Evolutionary conservation across 1,140 invertebrate species (phyloP).

Genomic region (Atta cephalotes): DNA sequence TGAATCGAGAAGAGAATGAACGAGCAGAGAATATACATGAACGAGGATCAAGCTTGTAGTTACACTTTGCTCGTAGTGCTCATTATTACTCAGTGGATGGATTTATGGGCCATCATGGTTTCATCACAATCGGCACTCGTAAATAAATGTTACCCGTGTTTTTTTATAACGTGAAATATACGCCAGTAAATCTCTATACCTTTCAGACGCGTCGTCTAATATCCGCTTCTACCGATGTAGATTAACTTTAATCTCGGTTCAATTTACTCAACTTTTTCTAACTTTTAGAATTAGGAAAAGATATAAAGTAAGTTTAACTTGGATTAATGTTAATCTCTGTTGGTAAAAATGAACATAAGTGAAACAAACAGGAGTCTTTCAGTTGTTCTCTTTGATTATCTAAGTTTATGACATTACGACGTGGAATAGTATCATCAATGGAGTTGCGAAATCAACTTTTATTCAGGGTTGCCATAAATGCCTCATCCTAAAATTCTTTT

Average conservation of each 20-base stretch:
- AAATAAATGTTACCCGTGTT: slow-evolving; percentile 50
- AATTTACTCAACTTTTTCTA: too few relatives aligned
- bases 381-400: slow-evolving; percentile 17
- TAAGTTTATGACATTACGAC: slow-evolving; percentile 17
- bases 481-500: too few relatives aligned
- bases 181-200: slow-evolving; percentile 9
- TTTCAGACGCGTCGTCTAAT: neutral
- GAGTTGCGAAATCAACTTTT: neutral
- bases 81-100: slow-evolving; percentile 64
- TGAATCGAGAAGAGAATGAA: slow-evolving; percentile 32
- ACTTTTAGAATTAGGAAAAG: too few relatives aligned
- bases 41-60: slow-evolving; percentile 22
- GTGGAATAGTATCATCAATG: neutral
- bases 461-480: neutral
- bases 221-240: too few relatives aligned
- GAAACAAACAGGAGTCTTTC: slow-evolving; percentile 19
- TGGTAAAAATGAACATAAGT: neutral
- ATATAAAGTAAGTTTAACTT: too few relatives aligned
- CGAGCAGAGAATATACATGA: slow-evolving; percentile 27
- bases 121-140: slow-evolving; percentile 67
- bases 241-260: too few relatives aligned
- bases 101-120: slow-evolving; percentile 69
- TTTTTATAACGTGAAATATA: slow-evolving; percentile 4
- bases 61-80: slow-evolving; percentile 42
- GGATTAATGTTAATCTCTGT: too few relatives aligned